phyloP scores from a whole-genome alignment of 64 coral and sea anemone species.

The Anthopleura sola region DNA sequence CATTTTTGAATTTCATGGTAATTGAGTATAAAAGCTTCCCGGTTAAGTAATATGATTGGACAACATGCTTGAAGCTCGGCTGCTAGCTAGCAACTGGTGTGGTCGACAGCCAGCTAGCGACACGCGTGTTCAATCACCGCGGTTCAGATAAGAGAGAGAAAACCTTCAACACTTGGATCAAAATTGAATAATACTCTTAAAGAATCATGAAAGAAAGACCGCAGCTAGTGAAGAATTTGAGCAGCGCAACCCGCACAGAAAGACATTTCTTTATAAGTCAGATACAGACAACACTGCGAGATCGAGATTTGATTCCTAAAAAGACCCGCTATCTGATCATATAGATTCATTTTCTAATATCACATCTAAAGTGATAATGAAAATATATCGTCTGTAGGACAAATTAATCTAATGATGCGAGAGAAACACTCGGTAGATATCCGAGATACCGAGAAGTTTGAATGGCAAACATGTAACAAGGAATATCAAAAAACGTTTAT shows the following conservation, averaged over 20 bases:
- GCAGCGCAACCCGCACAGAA: neutral
- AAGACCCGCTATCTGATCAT: slow-evolving; percentile 1
- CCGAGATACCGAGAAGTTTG: neutral
- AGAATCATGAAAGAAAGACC: slow-evolving; percentile 6
- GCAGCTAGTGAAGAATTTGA: neutral
- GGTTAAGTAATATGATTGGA: neutral
- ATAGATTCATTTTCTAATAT: neutral
- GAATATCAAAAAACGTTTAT: neutral
- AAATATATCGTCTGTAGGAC: neutral
- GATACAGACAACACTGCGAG: neutral
- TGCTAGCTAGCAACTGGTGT: neutral
- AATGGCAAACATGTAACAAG: neutral
- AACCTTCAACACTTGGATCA: slow-evolving; percentile 7
- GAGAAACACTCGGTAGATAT: neutral
- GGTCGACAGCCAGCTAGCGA: neutral
- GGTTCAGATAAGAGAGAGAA: slow-evolving; percentile 3
- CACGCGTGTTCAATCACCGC: slow-evolving; percentile 15
- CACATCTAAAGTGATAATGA: slow-evolving; percentile 11
- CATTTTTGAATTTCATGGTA: neutral
- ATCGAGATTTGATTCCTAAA: neutral
- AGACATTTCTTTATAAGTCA: neutral
- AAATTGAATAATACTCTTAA: slow-evolving; percentile 13
- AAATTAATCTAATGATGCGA: neutral
- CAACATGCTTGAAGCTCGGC: too few species aligned
- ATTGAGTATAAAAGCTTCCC: neutral